Percentiles rank a stretch among this genome's conserved stretches.
Evolutionary conservation across 2,797 vertebrate genomes (phyloP).

Genomic region (Siniperca undulata): DNA sequence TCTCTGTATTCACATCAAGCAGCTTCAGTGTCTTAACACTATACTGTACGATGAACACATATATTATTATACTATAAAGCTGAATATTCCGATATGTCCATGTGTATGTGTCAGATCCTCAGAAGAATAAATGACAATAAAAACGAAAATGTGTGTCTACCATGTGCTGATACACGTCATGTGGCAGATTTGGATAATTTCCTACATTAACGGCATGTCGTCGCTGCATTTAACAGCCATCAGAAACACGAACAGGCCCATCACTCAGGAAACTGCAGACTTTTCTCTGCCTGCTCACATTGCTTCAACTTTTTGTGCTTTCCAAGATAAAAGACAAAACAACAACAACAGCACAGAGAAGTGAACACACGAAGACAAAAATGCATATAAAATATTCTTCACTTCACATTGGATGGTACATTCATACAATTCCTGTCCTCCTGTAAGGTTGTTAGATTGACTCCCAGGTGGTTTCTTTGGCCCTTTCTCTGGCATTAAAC

Average conservation of each 20-base stretch:
- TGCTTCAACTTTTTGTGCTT: conserved; percentile 79
- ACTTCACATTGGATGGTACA: conserved; percentile 88
- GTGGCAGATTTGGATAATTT: conserved; percentile 18
- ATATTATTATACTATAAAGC: neutral
- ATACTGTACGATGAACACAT: neutral
- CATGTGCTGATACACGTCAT: neutral
- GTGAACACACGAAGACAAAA: conserved; percentile 42
- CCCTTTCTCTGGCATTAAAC: neutral
- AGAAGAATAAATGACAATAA: neutral
- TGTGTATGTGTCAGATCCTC: neutral
- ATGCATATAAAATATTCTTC: conserved; percentile 65
- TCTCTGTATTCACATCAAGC: neutral
- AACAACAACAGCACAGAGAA: conserved; percentile 30
- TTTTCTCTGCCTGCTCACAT: conserved; percentile 7
- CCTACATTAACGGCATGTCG: neutral
- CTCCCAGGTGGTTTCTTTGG: conserved; percentile 27
- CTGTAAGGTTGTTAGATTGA: conserved; percentile 21
- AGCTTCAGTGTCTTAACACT: conserved; percentile 22
- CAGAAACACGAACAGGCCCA: neutral
- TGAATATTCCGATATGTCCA: neutral
- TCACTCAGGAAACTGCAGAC: neutral
- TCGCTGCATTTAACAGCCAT: neutral
- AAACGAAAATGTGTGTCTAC: neutral
- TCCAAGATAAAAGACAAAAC: conserved; percentile 41
- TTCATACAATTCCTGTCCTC: conserved; percentile 72